Evolutionary conservation across 2,888 invertebrate species (phyloP).

Genomic region (Campoplex capitator): DNA sequence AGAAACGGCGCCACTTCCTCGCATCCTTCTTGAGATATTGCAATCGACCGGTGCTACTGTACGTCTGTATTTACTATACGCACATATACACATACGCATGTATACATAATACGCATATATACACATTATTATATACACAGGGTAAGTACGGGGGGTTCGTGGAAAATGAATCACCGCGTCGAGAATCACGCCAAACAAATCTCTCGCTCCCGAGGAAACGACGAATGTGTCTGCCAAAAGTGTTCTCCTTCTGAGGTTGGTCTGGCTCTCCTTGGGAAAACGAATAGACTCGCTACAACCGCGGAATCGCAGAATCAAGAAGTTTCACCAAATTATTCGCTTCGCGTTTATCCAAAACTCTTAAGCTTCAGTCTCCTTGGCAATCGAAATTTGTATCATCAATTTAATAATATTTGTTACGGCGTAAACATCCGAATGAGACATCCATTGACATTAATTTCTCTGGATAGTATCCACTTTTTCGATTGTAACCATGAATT

Average conservation of each 20-base stretch:
- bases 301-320: slow-evolving; percentile 14
- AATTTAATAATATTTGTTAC: neutral
- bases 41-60: slow-evolving; percentile 62
- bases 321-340: slow-evolving; percentile 25
- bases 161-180: slow-evolving; percentile 63
- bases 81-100: slow-evolving; percentile 6
- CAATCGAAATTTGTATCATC: neutral
- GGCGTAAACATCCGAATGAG: neutral
- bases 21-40: slow-evolving; percentile 66
- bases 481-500: neutral
- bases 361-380: neutral
- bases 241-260: slow-evolving; percentile 52
- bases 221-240: slow-evolving; percentile 62
- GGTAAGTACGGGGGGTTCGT: slow-evolving; percentile 31
- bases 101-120: slow-evolving; percentile 7
- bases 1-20: slow-evolving; percentile 61
- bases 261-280: slow-evolving; percentile 1
- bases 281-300: neutral
- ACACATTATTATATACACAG: slow-evolving; percentile 47
- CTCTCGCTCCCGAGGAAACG: slow-evolving; percentile 42
- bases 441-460: neutral
- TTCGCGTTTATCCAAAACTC: neutral
- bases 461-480: neutral
- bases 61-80: slow-evolving; percentile 50
- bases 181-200: slow-evolving; percentile 68